These are phyloP conservation scores for Cataglyphis altisquamis DNA, from an alignment of 2,888 invertebrate genomes.

Conservation along the genomic window DNA sequence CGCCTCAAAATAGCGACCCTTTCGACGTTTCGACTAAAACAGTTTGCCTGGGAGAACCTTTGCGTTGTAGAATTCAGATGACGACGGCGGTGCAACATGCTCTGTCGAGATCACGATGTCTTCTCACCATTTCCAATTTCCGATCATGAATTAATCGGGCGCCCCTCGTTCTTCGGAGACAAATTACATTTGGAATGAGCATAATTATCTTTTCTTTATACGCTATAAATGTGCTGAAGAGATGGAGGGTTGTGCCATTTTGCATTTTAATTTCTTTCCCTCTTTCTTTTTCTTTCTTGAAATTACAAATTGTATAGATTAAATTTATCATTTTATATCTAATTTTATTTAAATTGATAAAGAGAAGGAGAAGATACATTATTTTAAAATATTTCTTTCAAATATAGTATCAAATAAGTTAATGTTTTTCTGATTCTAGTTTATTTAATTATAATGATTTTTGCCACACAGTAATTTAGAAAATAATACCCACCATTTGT, in stretches of 20 bases:
- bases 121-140: slow-evolving; percentile 51
- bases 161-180: not conserved
- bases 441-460: slow-evolving; percentile 1
- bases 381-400: not conserved
- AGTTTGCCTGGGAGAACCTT: slow-evolving; percentile 77
- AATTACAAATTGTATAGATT: not conserved
- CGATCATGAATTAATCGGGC: slow-evolving; percentile 65
- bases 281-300: not conserved
- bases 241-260: not conserved
- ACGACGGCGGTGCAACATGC: slow-evolving; percentile 30
- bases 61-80: slow-evolving; percentile 49
- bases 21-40: slow-evolving; percentile 83
- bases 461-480: no score
- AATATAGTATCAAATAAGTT: slow-evolving; percentile 8
- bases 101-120: slow-evolving; percentile 6
- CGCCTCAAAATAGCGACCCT: slow-evolving; percentile 85
- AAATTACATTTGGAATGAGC: not conserved
- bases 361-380: not conserved
- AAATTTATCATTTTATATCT: slow-evolving; percentile 8
- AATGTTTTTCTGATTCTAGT: not conserved
- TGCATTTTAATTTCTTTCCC: not conserved
- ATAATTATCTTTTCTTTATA: not conserved
- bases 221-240: not conserved
- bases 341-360: not conserved
- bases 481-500: slow-evolving; percentile 32